These are phyloP conservation scores for Clarias gariepinus DNA, from an alignment of 2,113 vertebrate species.

Conservation along the genomic window DNA sequence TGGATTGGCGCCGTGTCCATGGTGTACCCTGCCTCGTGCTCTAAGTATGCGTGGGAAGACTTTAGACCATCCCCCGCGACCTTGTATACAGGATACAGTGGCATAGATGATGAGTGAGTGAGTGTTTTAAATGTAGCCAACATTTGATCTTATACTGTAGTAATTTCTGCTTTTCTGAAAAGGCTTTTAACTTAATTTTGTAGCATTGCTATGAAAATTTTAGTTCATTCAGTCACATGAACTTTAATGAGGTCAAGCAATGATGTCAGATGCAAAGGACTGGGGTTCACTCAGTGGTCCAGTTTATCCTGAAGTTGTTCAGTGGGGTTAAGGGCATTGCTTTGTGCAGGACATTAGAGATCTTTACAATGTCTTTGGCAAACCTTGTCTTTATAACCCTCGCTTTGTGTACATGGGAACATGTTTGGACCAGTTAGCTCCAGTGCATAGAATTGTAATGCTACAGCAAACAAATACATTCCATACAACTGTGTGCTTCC, in stretches of 20 bases:
- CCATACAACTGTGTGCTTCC: background rate
- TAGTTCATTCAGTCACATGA: background rate
- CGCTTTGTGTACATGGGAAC: background rate
- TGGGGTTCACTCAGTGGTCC: background rate
- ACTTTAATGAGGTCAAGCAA: background rate
- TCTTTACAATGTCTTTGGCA: background rate
- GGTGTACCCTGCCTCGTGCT: too few species aligned
- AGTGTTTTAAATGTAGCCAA: background rate
- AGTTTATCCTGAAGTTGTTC: background rate
- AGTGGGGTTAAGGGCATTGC: background rate
- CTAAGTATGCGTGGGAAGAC: too few species aligned
- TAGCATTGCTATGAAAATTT: background rate
- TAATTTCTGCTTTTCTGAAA: background rate
- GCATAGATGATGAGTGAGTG: too few species aligned
- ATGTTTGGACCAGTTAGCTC: background rate
- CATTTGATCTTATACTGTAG: too few species aligned
- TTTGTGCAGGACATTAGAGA: background rate
- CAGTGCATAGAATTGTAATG: background rate
- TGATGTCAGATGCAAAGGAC: background rate
- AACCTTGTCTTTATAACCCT: background rate
- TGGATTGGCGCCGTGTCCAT: too few species aligned
- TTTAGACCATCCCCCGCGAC: too few species aligned
- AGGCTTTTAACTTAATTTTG: background rate
- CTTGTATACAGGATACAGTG: too few species aligned
- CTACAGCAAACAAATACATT: background rate